Evolutionary conservation across 2,797 vertebrate genomes (phyloP), one percentile per base, ranked within the genome.

Genomic region (Phoeniculus purpureus): DNA sequence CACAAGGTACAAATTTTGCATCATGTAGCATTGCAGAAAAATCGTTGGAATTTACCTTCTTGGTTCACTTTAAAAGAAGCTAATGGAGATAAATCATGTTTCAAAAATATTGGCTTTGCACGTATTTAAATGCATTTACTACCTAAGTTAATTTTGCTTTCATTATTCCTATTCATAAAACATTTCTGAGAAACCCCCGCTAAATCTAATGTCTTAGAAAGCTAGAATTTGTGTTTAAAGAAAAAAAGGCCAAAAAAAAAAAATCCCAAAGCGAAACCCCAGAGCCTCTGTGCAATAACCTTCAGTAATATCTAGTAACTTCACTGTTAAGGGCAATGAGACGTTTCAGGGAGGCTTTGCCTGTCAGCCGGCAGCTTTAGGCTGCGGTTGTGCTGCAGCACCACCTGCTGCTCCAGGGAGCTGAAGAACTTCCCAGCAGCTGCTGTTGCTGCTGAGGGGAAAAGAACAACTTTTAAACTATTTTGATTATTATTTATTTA

Each of bases 381-480:
- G n/a, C 9, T 75, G 91, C 12, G 23, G 8, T 82, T 96, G 96
- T 94, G 75, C 81, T 83, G 78, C 86, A 97, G 96, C 97, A 64
- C 97, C 97, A 96, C 80, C 97, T 97, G 95, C 93, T 72, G 97
- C 79, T 93, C 8, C 25, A 13, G 37, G 73, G 52, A 87, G 68
- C 19, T 12, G 23, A 14, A 17, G 32, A 25, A 50, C 27, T 27
- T 62, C 52, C 13, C 32, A 7, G 43, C 32, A 17, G 29, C 67
- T 32, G 75, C 37, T 4, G 4, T 2, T 7, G 45, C 65, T 62
- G 23, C 65, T 22, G 10, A 3, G 32, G 22, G 18, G 19, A n/a
- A 19, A 10, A 10, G 43, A 43, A 16, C 43, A 43, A 43, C 43
- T 43, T 43, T 43, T 43, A 6, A 43, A 43, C 10, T 43, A 43